Conservation (phyloP, 30 jellyfish, hydroid and myxozoan species). For the Sanderia malayensis region DNA sequence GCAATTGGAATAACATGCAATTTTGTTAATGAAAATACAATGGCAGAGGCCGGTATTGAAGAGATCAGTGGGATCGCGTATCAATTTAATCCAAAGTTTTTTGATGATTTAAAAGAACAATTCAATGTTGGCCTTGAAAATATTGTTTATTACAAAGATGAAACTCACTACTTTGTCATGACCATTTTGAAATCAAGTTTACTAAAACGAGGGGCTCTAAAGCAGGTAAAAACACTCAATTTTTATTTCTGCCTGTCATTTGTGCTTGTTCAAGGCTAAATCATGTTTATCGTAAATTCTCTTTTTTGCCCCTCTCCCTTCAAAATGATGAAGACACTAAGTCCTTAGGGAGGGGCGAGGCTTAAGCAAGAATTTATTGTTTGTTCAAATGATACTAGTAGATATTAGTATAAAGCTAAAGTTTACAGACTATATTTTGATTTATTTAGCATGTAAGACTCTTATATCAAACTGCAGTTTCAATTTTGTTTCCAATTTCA, state of each 20-base stretch:
- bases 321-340: no score
- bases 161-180: constrained; percentile 97
- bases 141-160: constrained; percentile 95
- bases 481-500: no score
- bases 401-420: no score
- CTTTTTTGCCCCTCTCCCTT: no score
- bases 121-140: constrained; percentile 89
- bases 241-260: background rate
- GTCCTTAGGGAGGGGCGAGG: no score
- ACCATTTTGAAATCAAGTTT: constrained; percentile 89
- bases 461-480: no score
- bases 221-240: constrained; percentile 51
- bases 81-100: constrained; percentile 86
- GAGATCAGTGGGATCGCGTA: constrained; percentile 98
- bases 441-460: no score
- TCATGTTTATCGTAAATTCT: background rate
- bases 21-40: constrained; percentile 86
- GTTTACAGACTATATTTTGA: no score
- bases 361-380: no score
- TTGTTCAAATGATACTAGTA: no score
- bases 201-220: constrained; percentile 68
- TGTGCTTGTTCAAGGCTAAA: background rate
- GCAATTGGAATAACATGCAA: constrained; percentile 98
- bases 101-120: constrained; percentile 68
- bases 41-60: constrained; percentile 91